Evolutionary conservation across 2,888 invertebrate species (phyloP).

Genomic region (Globia sparganii): DNA sequence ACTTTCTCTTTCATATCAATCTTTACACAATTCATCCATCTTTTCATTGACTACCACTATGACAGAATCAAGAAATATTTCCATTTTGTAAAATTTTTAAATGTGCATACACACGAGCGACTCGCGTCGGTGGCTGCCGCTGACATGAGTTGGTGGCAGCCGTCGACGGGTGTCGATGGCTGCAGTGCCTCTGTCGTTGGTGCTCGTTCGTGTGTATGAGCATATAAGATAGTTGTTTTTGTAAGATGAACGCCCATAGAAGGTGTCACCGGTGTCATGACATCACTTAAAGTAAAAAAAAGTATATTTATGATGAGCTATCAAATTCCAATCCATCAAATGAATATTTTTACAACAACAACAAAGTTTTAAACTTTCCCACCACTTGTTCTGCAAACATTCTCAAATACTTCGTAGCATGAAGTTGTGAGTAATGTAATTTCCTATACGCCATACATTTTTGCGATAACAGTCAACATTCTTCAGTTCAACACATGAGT

Average conservation of each 20-base stretch:
- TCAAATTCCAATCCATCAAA: slow-evolving; percentile 25
- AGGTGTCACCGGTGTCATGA: neutral
- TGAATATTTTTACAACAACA: slow-evolving; percentile 3
- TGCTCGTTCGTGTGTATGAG: no score
- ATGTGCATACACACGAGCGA: no score
- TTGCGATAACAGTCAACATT: slow-evolving; percentile 35
- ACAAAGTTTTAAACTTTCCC: slow-evolving; percentile 10
- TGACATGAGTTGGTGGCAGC: no score
- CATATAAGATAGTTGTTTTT: neutral
- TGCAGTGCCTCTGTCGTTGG: no score
- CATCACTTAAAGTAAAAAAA: neutral
- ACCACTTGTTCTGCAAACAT: slow-evolving; percentile 25
- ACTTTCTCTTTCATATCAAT: no score
- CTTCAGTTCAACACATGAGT: slow-evolving; percentile 18
- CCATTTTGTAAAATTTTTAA: neutral
- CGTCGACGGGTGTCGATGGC: no score
- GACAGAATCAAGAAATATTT: neutral
- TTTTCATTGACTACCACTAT: neutral
- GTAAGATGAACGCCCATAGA: neutral
- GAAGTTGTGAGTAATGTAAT: slow-evolving; percentile 27
- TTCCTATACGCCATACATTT: slow-evolving; percentile 43
- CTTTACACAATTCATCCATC: no score
- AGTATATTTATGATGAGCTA: slow-evolving; percentile 2
- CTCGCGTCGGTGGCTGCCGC: no score
- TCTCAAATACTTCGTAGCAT: slow-evolving; percentile 10